Conservation (phyloP, 2,113 vertebrate genomes). For the Phaetusa simplex region DNA sequence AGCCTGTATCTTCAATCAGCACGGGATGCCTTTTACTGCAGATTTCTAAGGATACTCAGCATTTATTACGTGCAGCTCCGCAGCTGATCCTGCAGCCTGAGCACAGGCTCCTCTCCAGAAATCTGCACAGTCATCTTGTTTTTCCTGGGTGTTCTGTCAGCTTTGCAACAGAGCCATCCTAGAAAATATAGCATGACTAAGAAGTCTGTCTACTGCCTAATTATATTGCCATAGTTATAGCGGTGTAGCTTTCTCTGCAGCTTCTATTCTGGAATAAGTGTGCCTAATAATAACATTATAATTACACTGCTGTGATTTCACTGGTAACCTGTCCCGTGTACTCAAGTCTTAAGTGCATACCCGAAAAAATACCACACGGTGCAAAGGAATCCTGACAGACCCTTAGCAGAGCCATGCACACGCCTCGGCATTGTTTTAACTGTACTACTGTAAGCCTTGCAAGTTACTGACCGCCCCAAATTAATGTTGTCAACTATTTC, state of each 20-base stretch:
- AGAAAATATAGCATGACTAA: not conserved
- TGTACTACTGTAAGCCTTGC: not conserved
- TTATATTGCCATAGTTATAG: not conserved
- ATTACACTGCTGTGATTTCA: not conserved
- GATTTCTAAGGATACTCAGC: not conserved
- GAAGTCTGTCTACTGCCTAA: not conserved
- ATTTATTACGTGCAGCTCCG: not conserved
- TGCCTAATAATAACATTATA: not conserved
- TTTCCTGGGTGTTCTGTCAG: not conserved
- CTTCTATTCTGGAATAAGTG: not conserved
- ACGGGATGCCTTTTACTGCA: rapidly evolving
- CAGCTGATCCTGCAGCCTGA: not conserved
- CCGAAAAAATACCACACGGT: not conserved
- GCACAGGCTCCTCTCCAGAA: not conserved
- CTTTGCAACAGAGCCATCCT: not conserved
- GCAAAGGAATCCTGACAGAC: not conserved
- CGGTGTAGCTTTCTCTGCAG: not conserved
- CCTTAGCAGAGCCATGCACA: not conserved
- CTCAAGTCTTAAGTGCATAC: not conserved
- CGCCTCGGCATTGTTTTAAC: not conserved
- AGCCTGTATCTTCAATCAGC: not conserved
- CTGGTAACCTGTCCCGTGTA: not conserved
- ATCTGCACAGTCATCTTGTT: not conserved
- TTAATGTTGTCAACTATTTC: not conserved
- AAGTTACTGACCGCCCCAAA: not conserved